phyloP scores from a whole-genome alignment of 2,888 invertebrate genomes.

The Dasysyrphus tricinctus region DNA sequence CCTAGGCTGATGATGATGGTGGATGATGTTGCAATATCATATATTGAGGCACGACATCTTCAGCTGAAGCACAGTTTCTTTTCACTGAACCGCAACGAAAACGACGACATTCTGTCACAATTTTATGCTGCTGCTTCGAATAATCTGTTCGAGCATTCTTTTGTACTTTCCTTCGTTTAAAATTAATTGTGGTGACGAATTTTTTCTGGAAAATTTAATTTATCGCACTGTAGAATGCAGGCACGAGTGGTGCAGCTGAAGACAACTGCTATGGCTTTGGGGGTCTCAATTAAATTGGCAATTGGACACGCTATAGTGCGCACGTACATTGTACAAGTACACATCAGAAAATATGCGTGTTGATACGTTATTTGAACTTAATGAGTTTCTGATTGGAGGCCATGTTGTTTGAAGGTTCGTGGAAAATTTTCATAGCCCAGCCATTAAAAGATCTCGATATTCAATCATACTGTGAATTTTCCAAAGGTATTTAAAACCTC shows the following conservation, averaged over 20 bases:
- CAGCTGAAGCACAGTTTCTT: constrained; percentile 9
- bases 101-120: constrained; percentile 48
- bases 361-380: neutral
- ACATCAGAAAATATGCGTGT: neutral
- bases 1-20: neutral
- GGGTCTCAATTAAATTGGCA: constrained; percentile 13
- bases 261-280: neutral
- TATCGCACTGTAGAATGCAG: neutral
- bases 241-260: constrained; percentile 14
- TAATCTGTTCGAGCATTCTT: constrained; percentile 41
- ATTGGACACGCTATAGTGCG: constrained; percentile 1
- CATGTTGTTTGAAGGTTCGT: neutral
- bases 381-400: constrained; percentile 1
- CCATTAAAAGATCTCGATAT: no score
- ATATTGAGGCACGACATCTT: neutral
- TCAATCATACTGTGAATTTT: no score
- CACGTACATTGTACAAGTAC: neutral
- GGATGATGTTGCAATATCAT: constrained; percentile 46
- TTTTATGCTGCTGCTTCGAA: constrained; percentile 58
- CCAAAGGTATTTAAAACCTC: no score
- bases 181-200: constrained; percentile 49
- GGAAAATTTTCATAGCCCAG: no score
- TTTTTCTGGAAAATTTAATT: constrained; percentile 64
- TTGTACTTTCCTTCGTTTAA: constrained; percentile 27
- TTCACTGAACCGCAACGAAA: constrained; percentile 35